Base-by-base conservation (phyloP, 2,888 invertebrate species). In the Agrochola lychnidis region DNA sequence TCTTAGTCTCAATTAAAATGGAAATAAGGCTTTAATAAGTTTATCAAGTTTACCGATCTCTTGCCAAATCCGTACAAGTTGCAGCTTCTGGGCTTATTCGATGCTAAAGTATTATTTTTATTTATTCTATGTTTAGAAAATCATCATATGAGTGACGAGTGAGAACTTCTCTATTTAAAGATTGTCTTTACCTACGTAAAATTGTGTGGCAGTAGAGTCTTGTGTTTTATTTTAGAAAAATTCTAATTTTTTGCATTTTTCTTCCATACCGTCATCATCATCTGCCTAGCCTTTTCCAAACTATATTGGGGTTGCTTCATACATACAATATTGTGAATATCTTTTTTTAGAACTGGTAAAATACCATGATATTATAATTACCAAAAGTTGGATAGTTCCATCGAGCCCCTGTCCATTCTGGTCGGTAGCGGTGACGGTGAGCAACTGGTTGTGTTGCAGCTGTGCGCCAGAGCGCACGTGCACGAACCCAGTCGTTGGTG, bases 401-500 rank as follows among this genome's bases (percentile, higher is more conserved):
- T 90, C 93, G 10, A 91, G 92, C 14, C 96, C 96, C 22, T 88
- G 83, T 48, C 97, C 97, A 69, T 95, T 92, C 42, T 86, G 91
- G 78, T 97, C 97, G 2, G 94, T 96, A 7, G 97, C 97, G 16
- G 89, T 87, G 2, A 97, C 92, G 2, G 87, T 93, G 36, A 96
- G 90, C 19, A 84, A 80, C 19, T 90, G 86, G 56, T 94, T 88
- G 53, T 95, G 85, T 73, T 95, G 93, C 53, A 97, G 90, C 42
- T 90, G 77, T 1, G 94, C 93, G 25, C 93, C 92, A 68, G 93
- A 93, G 48, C 94, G 93, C 6, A 97, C 96, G 81, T 97, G 97
- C 2, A 98, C 97, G 9, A 95, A 95, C 0, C 98, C 98, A 6
- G 97, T 97, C 36, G 92, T 89, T 0, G 97, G 95, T 57, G 97